Evolutionary conservation across 2,888 invertebrate genomes (phyloP).

Genomic region (Sinohyriopsis cumingii): DNA sequence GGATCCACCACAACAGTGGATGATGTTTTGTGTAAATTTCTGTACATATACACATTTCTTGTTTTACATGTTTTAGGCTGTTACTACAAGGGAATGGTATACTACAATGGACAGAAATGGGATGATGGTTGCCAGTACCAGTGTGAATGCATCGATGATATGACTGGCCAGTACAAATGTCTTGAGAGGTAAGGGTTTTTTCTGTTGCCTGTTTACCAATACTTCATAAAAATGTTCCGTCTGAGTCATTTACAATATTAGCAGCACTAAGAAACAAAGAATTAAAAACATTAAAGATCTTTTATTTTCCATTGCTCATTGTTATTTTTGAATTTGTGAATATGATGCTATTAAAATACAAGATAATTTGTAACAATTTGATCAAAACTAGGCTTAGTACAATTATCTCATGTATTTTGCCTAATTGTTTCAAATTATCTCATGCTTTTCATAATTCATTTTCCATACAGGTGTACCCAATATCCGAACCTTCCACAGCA

Average conservation of each 20-base stretch:
- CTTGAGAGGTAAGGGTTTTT: conserved; percentile 32
- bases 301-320: background rate
- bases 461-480: conserved; percentile 34
- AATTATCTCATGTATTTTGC: background rate
- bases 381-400: background rate
- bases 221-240: too few relatives aligned
- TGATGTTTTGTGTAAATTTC: too few relatives aligned
- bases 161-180: conserved; percentile 43
- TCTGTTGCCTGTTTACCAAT: too few relatives aligned
- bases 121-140: conserved; percentile 45
- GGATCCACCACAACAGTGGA: too few relatives aligned
- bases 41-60: too few relatives aligned
- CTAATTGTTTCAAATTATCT: background rate
- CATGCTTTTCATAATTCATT: background rate
- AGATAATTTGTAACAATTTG: background rate
- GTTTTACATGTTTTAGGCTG: conserved; percentile 20
- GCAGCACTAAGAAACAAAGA: too few relatives aligned
- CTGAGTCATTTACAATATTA: too few relatives aligned
- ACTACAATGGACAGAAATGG: conserved; percentile 44
- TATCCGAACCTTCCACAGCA: conserved; percentile 48
- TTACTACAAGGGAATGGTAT: conserved; percentile 45
- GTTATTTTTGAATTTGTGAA: background rate
- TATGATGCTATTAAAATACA: background rate
- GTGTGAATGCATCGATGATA: conserved; percentile 46
- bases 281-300: too few relatives aligned